Evolutionary conservation across 2,113 vertebrate species (phyloP).

Genomic region (Oreochromis niloticus): DNA sequence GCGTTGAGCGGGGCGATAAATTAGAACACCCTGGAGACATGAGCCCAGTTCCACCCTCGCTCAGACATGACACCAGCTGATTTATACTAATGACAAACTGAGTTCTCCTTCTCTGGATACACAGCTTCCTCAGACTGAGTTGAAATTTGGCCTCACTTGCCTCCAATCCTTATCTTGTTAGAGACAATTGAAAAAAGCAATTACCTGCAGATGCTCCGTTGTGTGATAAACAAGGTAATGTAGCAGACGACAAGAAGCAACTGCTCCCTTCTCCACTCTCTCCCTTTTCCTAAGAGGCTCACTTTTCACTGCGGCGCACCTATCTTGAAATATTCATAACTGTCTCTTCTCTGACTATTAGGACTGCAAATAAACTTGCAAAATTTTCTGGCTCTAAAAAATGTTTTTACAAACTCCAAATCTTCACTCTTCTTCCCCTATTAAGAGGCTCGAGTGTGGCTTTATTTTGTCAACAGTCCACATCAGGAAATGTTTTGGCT

Average conservation of each 20-base stretch:
- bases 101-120: background rate
- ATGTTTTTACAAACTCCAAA: background rate
- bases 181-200: conserved; percentile 60
- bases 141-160: conserved; percentile 12
- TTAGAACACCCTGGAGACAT: background rate
- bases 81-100: conserved; percentile 42
- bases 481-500: conserved; percentile 3
- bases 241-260: background rate
- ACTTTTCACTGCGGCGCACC: background rate
- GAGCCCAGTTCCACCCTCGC: background rate
- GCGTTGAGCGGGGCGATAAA: background rate
- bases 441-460: background rate
- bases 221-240: conserved; percentile 37
- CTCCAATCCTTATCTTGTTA: conserved; percentile 45
- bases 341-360: background rate
- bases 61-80: conserved; percentile 11
- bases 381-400: background rate
- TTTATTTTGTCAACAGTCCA: background rate
- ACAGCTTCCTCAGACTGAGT: conserved; percentile 1
- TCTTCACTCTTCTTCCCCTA: background rate
- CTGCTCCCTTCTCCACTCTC: background rate
- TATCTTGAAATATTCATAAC: conserved; percentile 42
- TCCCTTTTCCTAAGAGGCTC: background rate
- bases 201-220: conserved; percentile 37
- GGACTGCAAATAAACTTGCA: conserved; percentile 1